Base-by-base conservation (phyloP, 2,888 invertebrate species). In the Cepaea hortensis region DNA sequence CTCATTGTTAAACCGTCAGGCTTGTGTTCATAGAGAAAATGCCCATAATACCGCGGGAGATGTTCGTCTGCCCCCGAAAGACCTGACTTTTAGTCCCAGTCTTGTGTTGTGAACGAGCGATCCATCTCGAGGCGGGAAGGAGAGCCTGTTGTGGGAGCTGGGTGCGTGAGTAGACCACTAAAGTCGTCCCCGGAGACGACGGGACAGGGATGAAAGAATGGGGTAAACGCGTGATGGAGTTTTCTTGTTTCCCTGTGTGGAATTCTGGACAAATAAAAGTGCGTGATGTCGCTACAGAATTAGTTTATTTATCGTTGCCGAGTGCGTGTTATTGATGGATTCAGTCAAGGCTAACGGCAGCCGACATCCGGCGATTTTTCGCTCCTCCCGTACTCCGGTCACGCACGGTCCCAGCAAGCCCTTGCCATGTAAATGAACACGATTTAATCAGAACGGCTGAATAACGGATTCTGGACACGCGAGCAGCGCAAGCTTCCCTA, bases 361-460 rank as follows among this genome's bases (percentile, higher is more conserved):
- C 13, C 87, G 87, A 80, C 87, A 87, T 87, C 87, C 87, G 87
- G 84, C 84, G 79, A 87, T 83, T 83, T 83, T 73, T 84, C 83
- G 87, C 84, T 84, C 79, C 83, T 87, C 80, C 73, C 50, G 84
- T 79, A 87, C 72, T 55, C 80, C 62, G 73, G 87, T 87, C 87
- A 87, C 87, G 87, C 87, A 87, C 77, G 48, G 68, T 55, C 79
- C 46, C 13, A 46, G 68, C 79, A 70, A 55, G 85, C 77, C 70
- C 3, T 61, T 76, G 76, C 85, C 88, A 88, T 88, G 89, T 88
- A 91, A 90, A 89, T 89, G 88, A 89, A 90, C 89, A 89, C 89
- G 88, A 89, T 89, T 90, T 91, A 90, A 91, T 91, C 89, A 90
- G 88, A 87, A 68, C 77, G 85, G 77, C 86, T 84, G 79, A 85